Base-by-base conservation (phyloP, 1,140 invertebrate genomes). In the Ceratina australensis region DNA sequence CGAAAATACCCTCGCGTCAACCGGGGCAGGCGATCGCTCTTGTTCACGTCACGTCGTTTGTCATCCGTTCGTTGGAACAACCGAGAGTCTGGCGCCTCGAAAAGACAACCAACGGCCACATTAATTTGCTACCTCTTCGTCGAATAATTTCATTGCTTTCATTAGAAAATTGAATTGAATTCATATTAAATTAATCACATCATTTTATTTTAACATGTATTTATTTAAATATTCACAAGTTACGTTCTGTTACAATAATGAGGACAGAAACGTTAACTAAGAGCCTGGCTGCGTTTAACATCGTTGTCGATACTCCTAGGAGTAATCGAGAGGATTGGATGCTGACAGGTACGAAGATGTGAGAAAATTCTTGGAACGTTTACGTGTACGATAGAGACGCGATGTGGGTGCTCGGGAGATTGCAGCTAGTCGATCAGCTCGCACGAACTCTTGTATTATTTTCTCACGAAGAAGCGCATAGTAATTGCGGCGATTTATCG, bases 271-370 rank as follows among this genome's bases (percentile, higher is more conserved):
- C 66, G 78, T 50, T 24, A 33, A 10, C 80, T 13, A n/a, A 57
- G 78, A 59, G 56, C 33, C 42, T 61, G 61, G 72, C 76, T 76
- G 73, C 76, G 81, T 81, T 86, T 84, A 85, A 60, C 85, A 83
- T 87, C 85, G 85, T 87, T 83, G 83, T 82, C 82, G 80, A 87
- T 88, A 88, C 87, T 87, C 77, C 59, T 57, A 56, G 63, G 22
- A 65, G 49, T 76, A 68, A 87, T 73, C 76, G 75, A 57, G 61
- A 82, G 72, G 75, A 83, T 79, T 71, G 85, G 85, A 88, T 88
- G 52, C 56, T 66, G 64, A 57, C 76, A 71, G 56, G 56, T 56
- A 59, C 57, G 63, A 22, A 72, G 77, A 47, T 26, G 63, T 82
- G 85, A 87, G 84, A 83, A 87, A 84, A 82, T 86, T 86, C 78